Evolutionary conservation across 2,797 vertebrate species (phyloP).

Genomic region (Neosalanx taihuensis): DNA sequence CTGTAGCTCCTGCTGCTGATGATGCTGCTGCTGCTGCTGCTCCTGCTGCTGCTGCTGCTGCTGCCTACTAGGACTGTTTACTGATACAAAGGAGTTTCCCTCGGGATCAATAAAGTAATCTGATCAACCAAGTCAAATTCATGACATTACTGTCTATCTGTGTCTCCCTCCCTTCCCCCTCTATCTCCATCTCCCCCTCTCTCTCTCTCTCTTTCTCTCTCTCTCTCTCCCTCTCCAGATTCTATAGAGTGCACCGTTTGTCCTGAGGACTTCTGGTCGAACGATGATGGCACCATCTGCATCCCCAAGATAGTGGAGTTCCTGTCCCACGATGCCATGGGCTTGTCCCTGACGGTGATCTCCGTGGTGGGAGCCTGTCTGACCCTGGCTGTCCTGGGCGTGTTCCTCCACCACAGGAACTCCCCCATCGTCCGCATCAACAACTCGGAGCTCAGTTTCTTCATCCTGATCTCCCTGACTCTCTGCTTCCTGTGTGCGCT

Average conservation of each 20-base stretch:
- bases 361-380: conserved; percentile 63
- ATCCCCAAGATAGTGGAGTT: conserved; percentile 70
- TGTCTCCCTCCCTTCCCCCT: too few relatives aligned
- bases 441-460: conserved; percentile 76
- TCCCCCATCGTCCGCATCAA: conserved; percentile 70
- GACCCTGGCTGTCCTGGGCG: conserved; percentile 54
- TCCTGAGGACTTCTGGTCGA: conserved; percentile 70
- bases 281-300: conserved; percentile 61
- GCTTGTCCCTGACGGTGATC: conserved; percentile 63
- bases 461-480: conserved; percentile 65
- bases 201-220: background rate
- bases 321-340: conserved; percentile 66
- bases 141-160: too few relatives aligned
- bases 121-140: too few relatives aligned
- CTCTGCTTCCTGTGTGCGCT: conserved; percentile 71
- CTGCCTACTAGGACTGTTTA: too few relatives aligned
- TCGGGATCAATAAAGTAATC: too few relatives aligned
- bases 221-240: conserved; percentile 47
- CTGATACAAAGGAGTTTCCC: too few relatives aligned
- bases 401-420: conserved; percentile 66
- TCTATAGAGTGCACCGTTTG: conserved; percentile 69
- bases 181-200: background rate
- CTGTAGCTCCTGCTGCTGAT: too few relatives aligned
- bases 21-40: too few relatives aligned
- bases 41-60: too few relatives aligned